These are phyloP conservation scores for Gymnorhina tibicen DNA, from an alignment of 2,113 vertebrate genomes.

Conservation along the genomic window DNA sequence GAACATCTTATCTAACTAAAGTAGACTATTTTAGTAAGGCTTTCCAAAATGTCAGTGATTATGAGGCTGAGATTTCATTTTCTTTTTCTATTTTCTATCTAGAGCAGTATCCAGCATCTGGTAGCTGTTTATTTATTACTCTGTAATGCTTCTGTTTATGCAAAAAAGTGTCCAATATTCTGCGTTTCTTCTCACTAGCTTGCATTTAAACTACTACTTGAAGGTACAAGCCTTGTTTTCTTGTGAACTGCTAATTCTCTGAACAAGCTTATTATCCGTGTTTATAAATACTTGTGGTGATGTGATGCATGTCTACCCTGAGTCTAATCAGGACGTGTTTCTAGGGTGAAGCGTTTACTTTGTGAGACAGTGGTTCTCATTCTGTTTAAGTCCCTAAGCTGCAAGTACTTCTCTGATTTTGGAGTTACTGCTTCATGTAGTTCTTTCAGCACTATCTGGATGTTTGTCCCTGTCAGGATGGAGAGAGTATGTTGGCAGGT, in stretches of 20 bases:
- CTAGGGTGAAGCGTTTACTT: neutral
- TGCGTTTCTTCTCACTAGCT: neutral
- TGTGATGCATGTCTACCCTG: neutral
- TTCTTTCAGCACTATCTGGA: neutral
- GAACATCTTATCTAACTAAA: neutral
- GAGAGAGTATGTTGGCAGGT: neutral
- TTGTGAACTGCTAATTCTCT: neutral
- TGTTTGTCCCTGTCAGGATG: neutral
- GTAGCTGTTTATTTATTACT: neutral
- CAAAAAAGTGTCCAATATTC: neutral
- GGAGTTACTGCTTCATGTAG: neutral
- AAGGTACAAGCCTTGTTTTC: neutral
- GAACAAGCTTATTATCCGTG: neutral
- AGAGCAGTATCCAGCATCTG: neutral
- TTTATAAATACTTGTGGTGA: neutral
- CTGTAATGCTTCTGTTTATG: neutral
- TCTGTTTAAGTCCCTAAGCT: neutral
- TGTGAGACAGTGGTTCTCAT: neutral
- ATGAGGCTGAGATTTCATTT: neutral
- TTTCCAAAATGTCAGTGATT: neutral
- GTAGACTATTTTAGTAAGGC: neutral
- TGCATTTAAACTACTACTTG: neutral
- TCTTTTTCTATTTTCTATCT: neutral
- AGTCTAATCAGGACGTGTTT: neutral
- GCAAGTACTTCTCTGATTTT: neutral